Evolutionary conservation across 2,888 invertebrate species (phyloP), one percentile per base, ranked within the genome.

Genomic region (Aplocera efformata): DNA sequence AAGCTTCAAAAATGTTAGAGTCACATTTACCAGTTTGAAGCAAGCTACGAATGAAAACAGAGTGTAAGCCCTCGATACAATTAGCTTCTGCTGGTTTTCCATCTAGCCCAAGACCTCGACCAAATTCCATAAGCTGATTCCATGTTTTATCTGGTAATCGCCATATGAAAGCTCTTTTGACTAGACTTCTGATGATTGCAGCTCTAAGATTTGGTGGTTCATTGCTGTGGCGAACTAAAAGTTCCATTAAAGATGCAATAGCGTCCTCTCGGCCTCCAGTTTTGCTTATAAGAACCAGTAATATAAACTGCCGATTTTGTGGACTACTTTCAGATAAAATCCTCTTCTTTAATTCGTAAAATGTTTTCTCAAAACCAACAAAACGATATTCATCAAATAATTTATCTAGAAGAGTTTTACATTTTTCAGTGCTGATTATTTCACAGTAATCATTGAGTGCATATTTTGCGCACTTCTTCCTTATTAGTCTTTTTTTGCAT

Each of bases 221-320:
- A 27, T 83, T 81, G 7, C 32, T 48, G 32, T 77, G 68, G 23
- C 54, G 60, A 9, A 57, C 48, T 6, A 70, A 56, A 0, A 82
- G 51, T 24, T 63, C 56, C 25, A 82, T 40, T 10, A 83, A 44
- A 11, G 61, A 54, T 2, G 64, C 59, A 1, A 80, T 51, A 26
- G 64, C 58, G 1, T 67, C 67, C 4, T 47, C 48, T 11, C 65
- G 59, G 0, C 76, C 73, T 1, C 79, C 81, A 11, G 61, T 76
- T 43, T 83, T 84, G 45, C 81, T 83, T 0, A 83, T 69, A 13
- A 84, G 59, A 1, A 83, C 80, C 1, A 81, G 53, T 39, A 83
- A 60, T 51, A 84, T 80, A 34, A 65, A 72, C 23, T 77, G 66
- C 7, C 83, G 58, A 10, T 69, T 71, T 25, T 79, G 64, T 0